These are phyloP conservation scores for Rhodophaea formosa DNA, from an alignment of 2,888 invertebrate species.

Conservation along the genomic window DNA sequence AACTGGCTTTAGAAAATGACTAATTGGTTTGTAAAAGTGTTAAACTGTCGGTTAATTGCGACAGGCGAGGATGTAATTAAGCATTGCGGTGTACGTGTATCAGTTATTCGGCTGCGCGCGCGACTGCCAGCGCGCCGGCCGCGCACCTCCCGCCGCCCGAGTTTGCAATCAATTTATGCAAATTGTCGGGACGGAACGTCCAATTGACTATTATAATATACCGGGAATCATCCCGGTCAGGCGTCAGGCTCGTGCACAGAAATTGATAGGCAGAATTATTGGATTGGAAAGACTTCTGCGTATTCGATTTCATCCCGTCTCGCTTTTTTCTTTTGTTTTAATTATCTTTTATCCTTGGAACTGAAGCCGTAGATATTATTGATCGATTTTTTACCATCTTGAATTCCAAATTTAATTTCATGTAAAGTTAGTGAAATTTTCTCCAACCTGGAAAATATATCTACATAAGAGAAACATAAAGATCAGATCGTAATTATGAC, in stretches of 20 bases:
- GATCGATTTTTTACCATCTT: too few relatives aligned
- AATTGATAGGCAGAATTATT: slow-evolving; percentile 5
- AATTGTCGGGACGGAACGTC: slow-evolving; percentile 70
- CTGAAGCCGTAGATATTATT: too few relatives aligned
- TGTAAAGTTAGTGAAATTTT: too few relatives aligned
- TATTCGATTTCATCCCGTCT: not conserved
- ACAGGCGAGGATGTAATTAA: slow-evolving; percentile 71
- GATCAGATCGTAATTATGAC: too few relatives aligned
- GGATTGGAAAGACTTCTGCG: not conserved
- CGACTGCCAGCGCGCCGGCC: slow-evolving; percentile 60
- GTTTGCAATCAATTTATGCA: slow-evolving; percentile 77
- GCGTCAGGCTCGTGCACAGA: slow-evolving; percentile 9
- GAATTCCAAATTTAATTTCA: too few relatives aligned
- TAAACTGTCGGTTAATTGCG: slow-evolving; percentile 64
- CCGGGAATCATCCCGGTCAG: slow-evolving; percentile 37
- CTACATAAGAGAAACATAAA: too few relatives aligned
- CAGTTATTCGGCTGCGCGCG: slow-evolving; percentile 73
- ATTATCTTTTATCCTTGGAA: too few relatives aligned
- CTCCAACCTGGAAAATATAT: too few relatives aligned
- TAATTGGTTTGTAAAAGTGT: slow-evolving; percentile 56
- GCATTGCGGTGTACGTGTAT: slow-evolving; percentile 70
- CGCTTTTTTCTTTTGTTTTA: too few relatives aligned
- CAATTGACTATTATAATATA: slow-evolving; percentile 52
- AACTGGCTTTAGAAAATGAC: slow-evolving; percentile 48
- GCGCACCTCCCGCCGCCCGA: slow-evolving; percentile 50